These are phyloP conservation scores for Rutpela maculata DNA, from an alignment of 2,888 invertebrate genomes.

Conservation along the genomic window DNA sequence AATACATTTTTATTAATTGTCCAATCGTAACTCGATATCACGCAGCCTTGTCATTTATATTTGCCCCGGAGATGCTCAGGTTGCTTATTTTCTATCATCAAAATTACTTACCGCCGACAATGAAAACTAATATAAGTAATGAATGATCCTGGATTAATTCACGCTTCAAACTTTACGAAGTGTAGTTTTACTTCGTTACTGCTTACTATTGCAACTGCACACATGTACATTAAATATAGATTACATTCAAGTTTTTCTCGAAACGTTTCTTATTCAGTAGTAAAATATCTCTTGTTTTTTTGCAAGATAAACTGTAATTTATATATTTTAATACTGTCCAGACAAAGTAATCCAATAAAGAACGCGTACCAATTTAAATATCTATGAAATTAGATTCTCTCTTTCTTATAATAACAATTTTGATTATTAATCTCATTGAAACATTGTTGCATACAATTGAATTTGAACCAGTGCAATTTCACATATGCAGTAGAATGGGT, in stretches of 20 bases:
- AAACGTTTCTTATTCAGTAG: neutral
- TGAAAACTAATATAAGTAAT: conserved; percentile 1
- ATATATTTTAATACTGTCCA: no score
- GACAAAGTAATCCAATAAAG: no score
- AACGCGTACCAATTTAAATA: no score
- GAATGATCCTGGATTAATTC: neutral
- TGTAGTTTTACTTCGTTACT: neutral
- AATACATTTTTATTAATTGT: conserved; percentile 27
- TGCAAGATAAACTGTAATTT: no score
- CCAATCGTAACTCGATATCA: conserved; percentile 20
- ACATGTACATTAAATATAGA: neutral
- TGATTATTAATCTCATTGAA: no score
- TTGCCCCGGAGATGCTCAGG: conserved; percentile 26
- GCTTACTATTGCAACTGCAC: neutral
- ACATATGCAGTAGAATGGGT: no score
- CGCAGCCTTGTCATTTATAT: conserved; percentile 38
- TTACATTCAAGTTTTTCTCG: neutral
- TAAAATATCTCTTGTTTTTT: no score
- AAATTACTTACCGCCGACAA: conserved; percentile 3
- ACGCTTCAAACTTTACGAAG: neutral
- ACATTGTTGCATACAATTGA: no score
- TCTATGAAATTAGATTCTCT: no score
- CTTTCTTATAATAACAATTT: no score
- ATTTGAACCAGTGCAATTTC: no score
- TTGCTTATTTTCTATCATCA: conserved; percentile 28